These are phyloP conservation scores for Drepana falcataria DNA, from an alignment of 2,888 invertebrate species.

Conservation along the genomic window DNA sequence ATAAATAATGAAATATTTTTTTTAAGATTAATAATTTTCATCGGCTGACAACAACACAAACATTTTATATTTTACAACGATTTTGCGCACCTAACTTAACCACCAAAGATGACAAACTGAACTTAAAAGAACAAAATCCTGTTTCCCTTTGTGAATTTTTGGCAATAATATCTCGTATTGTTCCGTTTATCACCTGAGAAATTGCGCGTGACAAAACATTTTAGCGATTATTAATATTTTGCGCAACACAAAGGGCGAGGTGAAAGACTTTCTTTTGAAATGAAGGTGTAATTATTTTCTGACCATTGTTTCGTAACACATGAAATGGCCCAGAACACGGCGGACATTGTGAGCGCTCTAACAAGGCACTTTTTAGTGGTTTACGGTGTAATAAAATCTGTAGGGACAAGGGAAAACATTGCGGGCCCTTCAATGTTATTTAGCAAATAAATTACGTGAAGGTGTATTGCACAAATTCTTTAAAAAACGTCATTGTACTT, in stretches of 20 bases:
- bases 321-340: constrained; percentile 63
- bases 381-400: constrained; percentile 69
- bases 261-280: constrained; percentile 71
- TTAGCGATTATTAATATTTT: constrained; percentile 52
- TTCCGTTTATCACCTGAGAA: constrained; percentile 49
- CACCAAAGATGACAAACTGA: constrained; percentile 20
- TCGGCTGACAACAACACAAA: no score
- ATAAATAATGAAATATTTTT: no score
- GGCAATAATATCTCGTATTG: constrained; percentile 17
- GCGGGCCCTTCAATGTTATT: constrained; percentile 47
- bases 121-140: constrained; percentile 20
- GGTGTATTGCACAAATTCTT: constrained; percentile 9
- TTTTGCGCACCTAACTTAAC: neutral
- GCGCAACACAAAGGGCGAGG: constrained; percentile 49
- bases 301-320: constrained; percentile 58
- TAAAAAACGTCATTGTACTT: constrained; percentile 15
- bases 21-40: no score
- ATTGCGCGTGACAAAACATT: constrained; percentile 38
- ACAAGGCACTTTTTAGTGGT: constrained; percentile 73
- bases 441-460: constrained; percentile 11
- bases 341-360: constrained; percentile 51
- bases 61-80: neutral
- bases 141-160: constrained; percentile 27
- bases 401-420: constrained; percentile 71
- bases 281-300: constrained; percentile 63